Base-by-base conservation (phyloP, 2,113 vertebrate genomes). In the Eurystomus gularis region DNA sequence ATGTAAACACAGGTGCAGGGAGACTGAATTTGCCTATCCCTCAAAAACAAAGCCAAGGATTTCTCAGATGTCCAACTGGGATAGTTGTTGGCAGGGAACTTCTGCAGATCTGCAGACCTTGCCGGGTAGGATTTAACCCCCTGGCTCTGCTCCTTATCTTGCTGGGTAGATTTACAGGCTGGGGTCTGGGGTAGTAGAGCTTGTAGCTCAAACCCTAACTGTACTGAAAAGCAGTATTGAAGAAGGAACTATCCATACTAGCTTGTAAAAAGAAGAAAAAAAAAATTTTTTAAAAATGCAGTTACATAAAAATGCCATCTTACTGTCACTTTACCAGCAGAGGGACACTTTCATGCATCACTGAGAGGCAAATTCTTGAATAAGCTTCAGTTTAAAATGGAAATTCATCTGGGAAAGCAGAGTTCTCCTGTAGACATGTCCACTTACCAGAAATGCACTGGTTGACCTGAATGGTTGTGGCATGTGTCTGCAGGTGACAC, bases 331-430 rank as follows among this genome's bases (percentile, higher is more conserved):
- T 95, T 72, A 88, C 64, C 49, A 88, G 87, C 75, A 83, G 79
- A 94, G 58, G 71, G 66, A 73, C 24, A 16, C 55, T 93, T 94
- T 82, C 64, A 92, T 92, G 90, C 87, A 90, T 88, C 79, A 66
- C 46, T 92, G 62, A 35, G 12, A 80, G 54, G 62, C 10, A 93
- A 62, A 70, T 70, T 90, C 75, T 88, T 77, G 94, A 86, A 83
- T 87, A 51, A 77, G 60, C 76, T 96, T 94, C 42, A 51, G 46
- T 86, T 95, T 90, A 88, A 90, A 77, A 31, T 39, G 46, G 77
- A 57, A 86, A 18, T 48, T 93, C 31, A 70, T 91, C 42, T 48
- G 60, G 71, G 60, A 93, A 91, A 76, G 85, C 78, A 66, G 57
- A 91, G 73, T 33, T 73, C 46, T 94, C 62, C 75, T 2, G 3